A percentile compares a stretch with the other conserved stretches of the same genome.
Conservation (phyloP, 2,113 vertebrate genomes). For the Natator depressus region DNA sequence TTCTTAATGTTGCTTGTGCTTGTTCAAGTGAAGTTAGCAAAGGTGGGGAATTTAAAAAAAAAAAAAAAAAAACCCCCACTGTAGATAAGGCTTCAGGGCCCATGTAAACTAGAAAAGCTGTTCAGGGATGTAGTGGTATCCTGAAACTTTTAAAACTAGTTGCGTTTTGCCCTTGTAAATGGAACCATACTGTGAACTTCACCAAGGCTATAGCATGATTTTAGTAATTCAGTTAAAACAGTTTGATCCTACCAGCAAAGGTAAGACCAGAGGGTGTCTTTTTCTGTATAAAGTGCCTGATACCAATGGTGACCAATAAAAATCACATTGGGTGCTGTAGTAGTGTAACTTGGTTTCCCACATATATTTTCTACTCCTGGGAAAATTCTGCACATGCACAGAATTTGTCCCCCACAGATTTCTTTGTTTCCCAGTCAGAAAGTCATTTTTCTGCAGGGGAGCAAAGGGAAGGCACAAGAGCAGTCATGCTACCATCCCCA, state of each 20-base stretch:
- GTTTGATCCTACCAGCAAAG: neutral
- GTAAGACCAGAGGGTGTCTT: neutral
- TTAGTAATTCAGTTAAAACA: neutral
- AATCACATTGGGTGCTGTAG: neutral
- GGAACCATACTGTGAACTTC: neutral
- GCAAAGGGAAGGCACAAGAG: no score
- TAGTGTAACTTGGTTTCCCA: neutral
- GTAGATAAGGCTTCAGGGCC: neutral
- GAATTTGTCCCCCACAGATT: no score
- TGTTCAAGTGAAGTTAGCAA: neutral
- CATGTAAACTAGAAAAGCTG: neutral
- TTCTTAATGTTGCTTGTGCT: neutral
- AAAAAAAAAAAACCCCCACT: no score
- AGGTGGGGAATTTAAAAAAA: neutral
- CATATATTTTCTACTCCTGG: neutral
- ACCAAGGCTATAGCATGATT: neutral
- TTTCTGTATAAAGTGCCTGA: neutral
- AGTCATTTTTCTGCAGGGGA: no score
- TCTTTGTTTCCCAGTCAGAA: no score
- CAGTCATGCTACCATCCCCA: no score
- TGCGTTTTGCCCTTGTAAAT: neutral
- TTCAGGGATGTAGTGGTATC: no score
- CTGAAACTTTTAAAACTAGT: neutral
- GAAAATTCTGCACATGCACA: no score
- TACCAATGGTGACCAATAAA: neutral